A percentile compares a stretch with the other conserved stretches of the same genome.
phyloP scores from a whole-genome alignment of 2,888 invertebrate species.

The Leptopilina syphax region DNA sequence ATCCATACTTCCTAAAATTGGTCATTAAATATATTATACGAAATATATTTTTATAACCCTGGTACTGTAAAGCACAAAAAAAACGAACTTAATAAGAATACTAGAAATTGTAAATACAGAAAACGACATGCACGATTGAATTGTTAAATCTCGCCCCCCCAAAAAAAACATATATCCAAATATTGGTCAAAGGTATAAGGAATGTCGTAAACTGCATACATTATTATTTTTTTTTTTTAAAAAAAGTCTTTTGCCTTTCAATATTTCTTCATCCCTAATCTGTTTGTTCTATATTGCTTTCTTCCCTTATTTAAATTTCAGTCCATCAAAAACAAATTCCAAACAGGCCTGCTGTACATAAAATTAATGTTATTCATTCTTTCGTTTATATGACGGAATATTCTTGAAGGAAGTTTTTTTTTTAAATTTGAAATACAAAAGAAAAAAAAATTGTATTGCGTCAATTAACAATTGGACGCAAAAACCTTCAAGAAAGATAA shows the following conservation, averaged over 20 bases:
- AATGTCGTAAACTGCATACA: constrained; percentile 37
- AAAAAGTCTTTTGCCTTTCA: constrained; percentile 24
- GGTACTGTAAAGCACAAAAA: constrained; percentile 20
- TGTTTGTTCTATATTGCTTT: constrained; percentile 27
- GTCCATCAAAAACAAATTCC: constrained; percentile 2
- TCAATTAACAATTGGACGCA: neutral
- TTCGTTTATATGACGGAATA: neutral
- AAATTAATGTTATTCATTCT: constrained; percentile 26
- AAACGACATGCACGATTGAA: constrained; percentile 23
- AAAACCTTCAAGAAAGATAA: constrained; percentile 7
- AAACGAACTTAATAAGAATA: constrained; percentile 7
- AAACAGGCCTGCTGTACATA: constrained; percentile 27
- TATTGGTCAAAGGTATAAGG: constrained; percentile 35
- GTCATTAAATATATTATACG: neutral
- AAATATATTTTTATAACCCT: neutral
- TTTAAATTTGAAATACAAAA: constrained; percentile 22
- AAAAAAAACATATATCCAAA: constrained; percentile 14
- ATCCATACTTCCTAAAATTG: constrained; percentile 30
- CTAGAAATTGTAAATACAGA: constrained; percentile 25
- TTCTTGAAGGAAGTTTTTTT: constrained; percentile 4
- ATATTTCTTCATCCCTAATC: neutral
- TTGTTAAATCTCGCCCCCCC: constrained; percentile 10
- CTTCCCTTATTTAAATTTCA: constrained; percentile 36
- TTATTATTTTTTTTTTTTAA: neutral
- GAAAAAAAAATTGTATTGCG: neutral